A percentile compares a stretch with the other conserved stretches of the same genome.
Conservation (phyloP, 2,797 vertebrate species). For the Manis javanica region DNA sequence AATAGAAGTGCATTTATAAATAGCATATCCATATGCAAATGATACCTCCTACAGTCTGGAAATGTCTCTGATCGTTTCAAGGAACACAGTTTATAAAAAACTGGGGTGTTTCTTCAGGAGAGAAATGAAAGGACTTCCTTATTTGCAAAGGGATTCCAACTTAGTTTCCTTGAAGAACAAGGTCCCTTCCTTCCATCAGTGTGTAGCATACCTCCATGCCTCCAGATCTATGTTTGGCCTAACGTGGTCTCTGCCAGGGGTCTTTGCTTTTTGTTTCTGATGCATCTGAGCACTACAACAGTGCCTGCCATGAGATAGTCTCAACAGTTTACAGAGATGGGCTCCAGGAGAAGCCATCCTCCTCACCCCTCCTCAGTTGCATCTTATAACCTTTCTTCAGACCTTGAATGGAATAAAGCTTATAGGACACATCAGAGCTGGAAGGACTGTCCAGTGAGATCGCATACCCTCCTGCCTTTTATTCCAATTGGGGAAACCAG, state of each 20-base stretch:
- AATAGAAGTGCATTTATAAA: constrained; percentile 67
- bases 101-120: background rate
- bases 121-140: constrained; percentile 3
- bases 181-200: background rate
- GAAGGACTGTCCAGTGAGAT: background rate
- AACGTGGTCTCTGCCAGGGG: background rate
- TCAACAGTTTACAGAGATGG: background rate
- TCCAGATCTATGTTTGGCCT: too few species aligned
- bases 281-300: background rate
- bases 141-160: constrained; percentile 38
- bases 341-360: background rate
- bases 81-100: constrained; percentile 56
- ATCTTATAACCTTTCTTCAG: background rate
- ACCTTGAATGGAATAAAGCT: background rate
- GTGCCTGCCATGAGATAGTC: background rate
- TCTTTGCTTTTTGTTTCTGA: background rate
- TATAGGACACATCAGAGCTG: too few species aligned
- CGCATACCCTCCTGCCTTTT: too few species aligned
- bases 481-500: background rate
- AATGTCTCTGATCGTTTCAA: constrained; percentile 60
- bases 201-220: background rate
- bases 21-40: constrained; percentile 69
- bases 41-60: constrained; percentile 34
- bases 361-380: background rate
- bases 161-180: background rate